These are phyloP conservation scores for Margaritifera margaritifera DNA, from an alignment of 2,888 invertebrate species.

Conservation along the genomic window DNA sequence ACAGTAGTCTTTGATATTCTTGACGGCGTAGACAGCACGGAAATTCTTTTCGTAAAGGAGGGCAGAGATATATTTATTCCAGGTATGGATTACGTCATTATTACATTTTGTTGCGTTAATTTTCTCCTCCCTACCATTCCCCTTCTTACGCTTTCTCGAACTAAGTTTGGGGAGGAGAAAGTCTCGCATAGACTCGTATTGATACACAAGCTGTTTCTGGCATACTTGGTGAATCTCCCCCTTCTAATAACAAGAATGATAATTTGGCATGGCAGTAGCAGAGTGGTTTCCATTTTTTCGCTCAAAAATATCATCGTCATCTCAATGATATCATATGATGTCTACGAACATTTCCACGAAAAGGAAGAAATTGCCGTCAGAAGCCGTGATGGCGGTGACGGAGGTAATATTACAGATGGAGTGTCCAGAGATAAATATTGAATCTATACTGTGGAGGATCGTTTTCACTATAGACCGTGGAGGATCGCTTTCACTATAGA, in stretches of 20 bases:
- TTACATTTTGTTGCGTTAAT: slow-evolving; percentile 75
- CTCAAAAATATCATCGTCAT: slow-evolving; percentile 77
- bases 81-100: slow-evolving; percentile 73
- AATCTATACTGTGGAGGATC: too few relatives aligned
- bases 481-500: too few relatives aligned
- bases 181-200: slow-evolving; percentile 61
- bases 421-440: too few relatives aligned
- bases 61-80: slow-evolving; percentile 46
- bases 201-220: too few relatives aligned
- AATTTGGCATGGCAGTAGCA: slow-evolving; percentile 74
- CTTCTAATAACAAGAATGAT: slow-evolving; percentile 76
- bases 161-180: slow-evolving; percentile 71
- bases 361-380: too few relatives aligned
- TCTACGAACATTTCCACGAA: slow-evolving; percentile 9
- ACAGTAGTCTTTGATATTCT: slow-evolving; percentile 77
- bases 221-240: slow-evolving; percentile 77
- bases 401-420: too few relatives aligned
- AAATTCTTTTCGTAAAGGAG: slow-evolving; percentile 72
- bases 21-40: slow-evolving; percentile 76
- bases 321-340: slow-evolving; percentile 70
- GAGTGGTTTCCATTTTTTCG: slow-evolving; percentile 76
- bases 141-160: slow-evolving; percentile 75
- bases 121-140: slow-evolving; percentile 77
- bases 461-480: too few relatives aligned
- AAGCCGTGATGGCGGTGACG: too few relatives aligned